phyloP scores from a whole-genome alignment of 2,797 vertebrate species.

The Eulemur albifrons region DNA sequence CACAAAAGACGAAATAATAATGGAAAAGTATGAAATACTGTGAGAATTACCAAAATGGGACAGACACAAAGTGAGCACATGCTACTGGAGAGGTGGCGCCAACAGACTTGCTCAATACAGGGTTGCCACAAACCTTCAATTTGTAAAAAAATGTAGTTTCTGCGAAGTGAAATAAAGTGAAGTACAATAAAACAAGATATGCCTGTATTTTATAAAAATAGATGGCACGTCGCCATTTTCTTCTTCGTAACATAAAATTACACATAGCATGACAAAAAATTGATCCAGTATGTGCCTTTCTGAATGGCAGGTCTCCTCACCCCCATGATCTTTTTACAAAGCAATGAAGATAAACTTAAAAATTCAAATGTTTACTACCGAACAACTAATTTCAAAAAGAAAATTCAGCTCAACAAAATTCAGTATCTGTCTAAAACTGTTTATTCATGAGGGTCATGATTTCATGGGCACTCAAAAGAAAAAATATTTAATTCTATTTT shows the following conservation, averaged over 20 bases:
- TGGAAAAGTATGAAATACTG: background rate
- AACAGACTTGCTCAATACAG: background rate
- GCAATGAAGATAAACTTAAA: background rate
- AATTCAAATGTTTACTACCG: background rate
- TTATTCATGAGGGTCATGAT: background rate
- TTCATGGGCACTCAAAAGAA: background rate
- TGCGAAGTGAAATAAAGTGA: background rate
- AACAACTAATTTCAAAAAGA: background rate
- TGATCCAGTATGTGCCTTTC: background rate
- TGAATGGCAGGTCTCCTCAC: background rate
- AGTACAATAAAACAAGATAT: background rate
- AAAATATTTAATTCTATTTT: slow-evolving; percentile 26
- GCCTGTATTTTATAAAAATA: background rate
- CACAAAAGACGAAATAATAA: background rate
- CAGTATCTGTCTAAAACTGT: background rate
- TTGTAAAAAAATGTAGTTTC: background rate
- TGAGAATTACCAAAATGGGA: background rate
- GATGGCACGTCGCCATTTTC: background rate
- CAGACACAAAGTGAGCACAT: background rate
- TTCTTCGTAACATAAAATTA: background rate
- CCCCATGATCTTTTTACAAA: background rate
- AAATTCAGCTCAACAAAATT: slow-evolving; percentile 1
- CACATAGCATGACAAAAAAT: background rate
- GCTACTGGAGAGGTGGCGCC: too few species aligned
- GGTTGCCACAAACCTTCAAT: background rate